Percentiles rank a stretch among this genome's conserved stretches.
phyloP scores from a whole-genome alignment of 2,113 vertebrate genomes.

The Lucifuga dentata region DNA sequence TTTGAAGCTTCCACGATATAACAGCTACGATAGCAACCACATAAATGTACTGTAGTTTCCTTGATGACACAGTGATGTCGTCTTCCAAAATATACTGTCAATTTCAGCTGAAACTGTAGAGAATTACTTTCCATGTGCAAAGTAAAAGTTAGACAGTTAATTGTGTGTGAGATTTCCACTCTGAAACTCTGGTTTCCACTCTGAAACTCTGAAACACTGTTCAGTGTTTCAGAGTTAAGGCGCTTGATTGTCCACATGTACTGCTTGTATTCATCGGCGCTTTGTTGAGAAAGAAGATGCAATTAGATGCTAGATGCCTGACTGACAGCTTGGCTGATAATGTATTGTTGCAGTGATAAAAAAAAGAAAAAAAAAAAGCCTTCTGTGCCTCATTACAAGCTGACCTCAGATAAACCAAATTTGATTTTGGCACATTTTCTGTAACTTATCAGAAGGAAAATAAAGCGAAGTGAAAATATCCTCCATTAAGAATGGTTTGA shows the following conservation, averaged over 20 bases:
- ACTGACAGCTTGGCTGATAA: constrained; percentile 59
- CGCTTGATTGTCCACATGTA: constrained; percentile 8
- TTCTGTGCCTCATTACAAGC: constrained; percentile 35
- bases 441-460: constrained; percentile 30
- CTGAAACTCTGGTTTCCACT: no score
- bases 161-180: no score
- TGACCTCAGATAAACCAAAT: constrained; percentile 42
- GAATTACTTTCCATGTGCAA: no score
- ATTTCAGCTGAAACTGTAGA: no score
- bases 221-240: background rate
- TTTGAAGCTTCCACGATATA: no score
- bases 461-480: constrained; percentile 3
- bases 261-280: constrained; percentile 1
- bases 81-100: no score
- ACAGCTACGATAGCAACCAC: no score
- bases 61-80: no score
- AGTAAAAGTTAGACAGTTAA: no score
- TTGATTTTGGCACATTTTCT: constrained; percentile 42
- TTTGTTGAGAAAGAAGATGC: background rate
- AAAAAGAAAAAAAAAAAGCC: constrained; percentile 6
- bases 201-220: background rate
- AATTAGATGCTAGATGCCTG: constrained; percentile 34
- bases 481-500: constrained; percentile 14
- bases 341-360: constrained; percentile 41
- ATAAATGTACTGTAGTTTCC: no score